Evolutionary conservation across 92 coral and sea anemone species (phyloP).

Genomic region (Blastomussa wellsi): DNA sequence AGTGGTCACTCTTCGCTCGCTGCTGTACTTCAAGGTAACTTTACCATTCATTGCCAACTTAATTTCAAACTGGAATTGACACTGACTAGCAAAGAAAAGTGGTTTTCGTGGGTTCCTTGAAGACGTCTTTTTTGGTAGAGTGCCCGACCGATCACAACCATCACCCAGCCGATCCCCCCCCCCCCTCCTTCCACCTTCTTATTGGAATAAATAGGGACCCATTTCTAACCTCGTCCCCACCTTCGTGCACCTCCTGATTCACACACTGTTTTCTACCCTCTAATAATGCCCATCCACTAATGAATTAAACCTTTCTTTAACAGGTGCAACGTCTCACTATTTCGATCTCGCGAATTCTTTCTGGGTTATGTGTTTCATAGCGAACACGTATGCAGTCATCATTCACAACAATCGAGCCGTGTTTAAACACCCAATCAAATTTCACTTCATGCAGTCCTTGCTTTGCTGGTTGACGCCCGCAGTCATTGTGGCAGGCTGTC

Average conservation of each 20-base stretch:
- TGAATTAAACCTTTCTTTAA: neutral
- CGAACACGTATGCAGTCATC: conserved; percentile 88
- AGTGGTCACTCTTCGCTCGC: conserved; percentile 61
- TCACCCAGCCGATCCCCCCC: no score
- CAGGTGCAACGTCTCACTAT: conserved; percentile 86
- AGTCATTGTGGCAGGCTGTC: conserved; percentile 74
- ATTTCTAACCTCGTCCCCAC: no score
- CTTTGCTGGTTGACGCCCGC: conserved; percentile 87
- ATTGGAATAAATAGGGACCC: no score
- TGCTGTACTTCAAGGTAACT: conserved; percentile 73
- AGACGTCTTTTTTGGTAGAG: no score
- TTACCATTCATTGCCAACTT: neutral
- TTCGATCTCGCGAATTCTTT: conserved; percentile 77
- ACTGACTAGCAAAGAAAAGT: neutral
- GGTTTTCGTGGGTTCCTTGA: neutral
- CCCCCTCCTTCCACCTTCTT: no score
- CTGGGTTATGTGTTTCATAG: conserved; percentile 88
- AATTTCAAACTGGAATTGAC: neutral
- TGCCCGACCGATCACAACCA: no score
- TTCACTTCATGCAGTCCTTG: conserved; percentile 71
- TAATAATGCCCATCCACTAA: neutral
- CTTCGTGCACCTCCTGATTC: no score
- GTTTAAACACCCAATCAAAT: conserved; percentile 60
- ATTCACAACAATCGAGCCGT: conserved; percentile 62
- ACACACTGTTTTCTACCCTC: neutral